phyloP scores from a whole-genome alignment of 1,140 invertebrate species.

The Parapsyche elsis region DNA sequence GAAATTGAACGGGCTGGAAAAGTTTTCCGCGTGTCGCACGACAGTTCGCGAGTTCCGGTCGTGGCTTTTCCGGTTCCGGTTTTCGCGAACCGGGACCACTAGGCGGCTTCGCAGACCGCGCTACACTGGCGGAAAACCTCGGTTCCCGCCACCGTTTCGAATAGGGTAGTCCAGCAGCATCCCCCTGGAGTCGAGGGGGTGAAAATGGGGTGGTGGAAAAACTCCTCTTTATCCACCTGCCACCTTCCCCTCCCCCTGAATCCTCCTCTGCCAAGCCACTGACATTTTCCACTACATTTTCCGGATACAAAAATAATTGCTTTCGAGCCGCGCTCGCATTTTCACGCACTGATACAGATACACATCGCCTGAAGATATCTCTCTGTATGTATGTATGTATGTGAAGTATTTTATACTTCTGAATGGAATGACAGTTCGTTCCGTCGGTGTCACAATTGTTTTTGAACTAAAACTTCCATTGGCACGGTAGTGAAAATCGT shows the following conservation, averaged over 20 bases:
- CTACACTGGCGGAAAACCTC: slow-evolving; percentile 22
- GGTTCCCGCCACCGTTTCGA: background rate
- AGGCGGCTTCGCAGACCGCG: slow-evolving; percentile 27
- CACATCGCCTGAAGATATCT: background rate
- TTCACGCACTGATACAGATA: slow-evolving; percentile 30
- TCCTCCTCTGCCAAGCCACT: slow-evolving; percentile 5
- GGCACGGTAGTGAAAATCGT: too few relatives aligned
- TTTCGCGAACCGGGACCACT: background rate
- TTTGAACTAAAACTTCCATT: too few relatives aligned
- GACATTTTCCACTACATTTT: slow-evolving; percentile 47
- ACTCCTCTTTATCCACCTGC: background rate
- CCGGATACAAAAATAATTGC: slow-evolving; percentile 46
- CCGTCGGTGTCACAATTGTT: too few relatives aligned
- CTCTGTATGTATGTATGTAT: too few relatives aligned
- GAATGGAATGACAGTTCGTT: too few relatives aligned
- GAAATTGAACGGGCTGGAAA: background rate
- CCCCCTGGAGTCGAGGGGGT: background rate
- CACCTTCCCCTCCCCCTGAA: background rate
- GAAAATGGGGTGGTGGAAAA: background rate
- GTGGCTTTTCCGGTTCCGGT: background rate
- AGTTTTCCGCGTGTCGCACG: background rate
- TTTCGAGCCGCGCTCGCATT: slow-evolving; percentile 3
- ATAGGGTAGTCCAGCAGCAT: background rate
- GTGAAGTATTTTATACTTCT: too few relatives aligned
- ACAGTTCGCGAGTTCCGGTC: too few relatives aligned